Base-by-base conservation (phyloP, 2,113 vertebrate genomes). In the Synchiropus splendidus region DNA sequence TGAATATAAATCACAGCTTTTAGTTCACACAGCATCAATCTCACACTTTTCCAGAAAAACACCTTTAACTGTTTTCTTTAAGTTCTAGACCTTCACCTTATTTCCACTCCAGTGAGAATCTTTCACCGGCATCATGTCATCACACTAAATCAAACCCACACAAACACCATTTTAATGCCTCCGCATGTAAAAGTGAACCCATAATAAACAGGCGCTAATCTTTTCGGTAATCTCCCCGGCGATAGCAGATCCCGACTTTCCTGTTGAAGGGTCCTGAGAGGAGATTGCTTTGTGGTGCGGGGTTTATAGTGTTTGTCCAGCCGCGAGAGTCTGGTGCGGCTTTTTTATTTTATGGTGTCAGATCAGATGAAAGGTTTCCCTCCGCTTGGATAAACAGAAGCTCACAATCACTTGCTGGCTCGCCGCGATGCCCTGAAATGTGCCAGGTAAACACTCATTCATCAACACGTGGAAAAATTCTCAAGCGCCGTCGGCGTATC, bases 261-360 rank as follows among this genome's bases (percentile, higher is more conserved):
- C 60, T 50, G 60, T 42, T 32, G 2, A 45, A 49, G 45, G 51
- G 31, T 36, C 21, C 16, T 37, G 48, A 30, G 36, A 42, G 39
- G 46, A 59, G 54, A 63, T 61, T 37, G 38, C 52, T 51, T 32
- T 39, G 51, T 39, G 55, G 35, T 40, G 36, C 5, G 5, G 16
- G 36, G 73, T 80, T 82, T 75, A 75, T 74, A 74, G 48, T 77
- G 68, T 66, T 78, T 72, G 75, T 64, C 50, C 71, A 55, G 61
- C 55, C 47, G 66, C 58, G 67, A 43, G 60, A 58, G 62, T 51
- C 65, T 69, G 61, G 51, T 43, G 58, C 54, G 58, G 54, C 45
- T 35, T 60, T 27, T 58, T 65, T 48, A 59, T 61, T 79, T 70
- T 62, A 78, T 64, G 54, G 56, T 58, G 51, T 48, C 53, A 37